Evolutionary conservation across 2,113 vertebrate species (phyloP).

Genomic region (Nannobrachium achirus): DNA sequence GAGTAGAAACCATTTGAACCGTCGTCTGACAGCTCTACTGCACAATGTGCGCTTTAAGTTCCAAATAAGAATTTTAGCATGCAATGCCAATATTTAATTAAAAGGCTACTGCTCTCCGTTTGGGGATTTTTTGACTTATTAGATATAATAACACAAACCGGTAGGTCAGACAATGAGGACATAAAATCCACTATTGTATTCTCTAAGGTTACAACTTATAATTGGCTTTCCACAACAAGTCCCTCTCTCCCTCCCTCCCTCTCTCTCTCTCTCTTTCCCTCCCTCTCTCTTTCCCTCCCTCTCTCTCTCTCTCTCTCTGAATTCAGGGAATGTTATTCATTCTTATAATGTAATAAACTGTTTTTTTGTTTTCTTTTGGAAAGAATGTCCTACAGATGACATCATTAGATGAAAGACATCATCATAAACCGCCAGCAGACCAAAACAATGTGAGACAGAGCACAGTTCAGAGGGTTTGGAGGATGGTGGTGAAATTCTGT

Average conservation of each 20-base stretch:
- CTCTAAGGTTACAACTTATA: too few species aligned
- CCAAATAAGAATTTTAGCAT: too few species aligned
- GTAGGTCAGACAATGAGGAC: too few species aligned
- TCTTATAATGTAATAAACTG: neutral
- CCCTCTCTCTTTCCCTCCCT: neutral
- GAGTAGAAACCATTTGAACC: slow-evolving; percentile 30
- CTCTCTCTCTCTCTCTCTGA: neutral
- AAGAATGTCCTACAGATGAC: neutral
- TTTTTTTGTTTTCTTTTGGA: neutral
- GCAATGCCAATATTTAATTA: too few species aligned
- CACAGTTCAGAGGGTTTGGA: slow-evolving; percentile 5
- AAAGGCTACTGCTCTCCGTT: too few species aligned
- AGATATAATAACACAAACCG: too few species aligned
- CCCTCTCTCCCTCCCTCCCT: neutral
- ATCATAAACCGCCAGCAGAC: neutral
- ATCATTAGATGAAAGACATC: slow-evolving; percentile 1
- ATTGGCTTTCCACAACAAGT: too few species aligned
- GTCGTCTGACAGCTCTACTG: too few species aligned
- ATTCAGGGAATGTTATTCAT: neutral
- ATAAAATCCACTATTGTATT: too few species aligned
- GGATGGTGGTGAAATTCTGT: neutral
- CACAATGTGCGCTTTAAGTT: too few species aligned
- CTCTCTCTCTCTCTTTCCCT: neutral
- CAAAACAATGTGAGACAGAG: too few species aligned
- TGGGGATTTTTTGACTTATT: too few species aligned